Base-by-base conservation (phyloP, 2,888 invertebrate genomes). In the Andrena bicolor region DNA sequence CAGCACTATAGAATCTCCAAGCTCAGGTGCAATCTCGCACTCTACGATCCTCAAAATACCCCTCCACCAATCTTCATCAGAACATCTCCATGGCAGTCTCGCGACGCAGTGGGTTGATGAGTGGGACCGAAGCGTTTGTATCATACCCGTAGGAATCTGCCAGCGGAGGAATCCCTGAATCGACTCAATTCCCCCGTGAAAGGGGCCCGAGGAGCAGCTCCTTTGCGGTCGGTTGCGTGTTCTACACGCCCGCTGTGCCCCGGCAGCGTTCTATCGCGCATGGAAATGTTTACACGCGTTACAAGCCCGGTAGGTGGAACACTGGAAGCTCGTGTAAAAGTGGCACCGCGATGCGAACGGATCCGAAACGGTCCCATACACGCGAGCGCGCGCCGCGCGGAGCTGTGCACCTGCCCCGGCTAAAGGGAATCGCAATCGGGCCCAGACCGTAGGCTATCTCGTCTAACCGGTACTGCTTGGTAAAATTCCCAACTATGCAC, bases 401-500 rank as follows among this genome's bases (percentile, higher is more conserved):
- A 71, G 83, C 70, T 76, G 73, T 88, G 90, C 92, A 91, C 92
- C 92, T 91, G 92, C 91, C 16, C 41, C 87, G 89, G 86, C 86
- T 70, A 87, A 88, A 90, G 88, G 85, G 91, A 90, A 91, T 92
- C 90, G 83, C 85, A 76, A 86, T 86, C 86, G 87, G 85, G 83
- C 64, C 78, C 82, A 83, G 84, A 85, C 90, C 88, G 90, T 87
- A 85, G 91, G 88, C 90, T 87, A 90, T 90, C 91, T 87, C 87
- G 92, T 92, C 91, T 91, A 92, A 92, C 92, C 92, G 92, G 92
- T 92, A 92, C 90, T 88, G 89, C 84, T 82, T 88, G 87, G 88
- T 90, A 92, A 92, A 92, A 92, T 89, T 90, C 90, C 83, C 90
- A 90, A 91, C 91, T 91, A 92, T 92, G 91, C 92, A 90, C 91